Evolutionary conservation across 2,888 invertebrate genomes (phyloP), one percentile per base, ranked within the genome.

Genomic region (Tachina grossa): DNA sequence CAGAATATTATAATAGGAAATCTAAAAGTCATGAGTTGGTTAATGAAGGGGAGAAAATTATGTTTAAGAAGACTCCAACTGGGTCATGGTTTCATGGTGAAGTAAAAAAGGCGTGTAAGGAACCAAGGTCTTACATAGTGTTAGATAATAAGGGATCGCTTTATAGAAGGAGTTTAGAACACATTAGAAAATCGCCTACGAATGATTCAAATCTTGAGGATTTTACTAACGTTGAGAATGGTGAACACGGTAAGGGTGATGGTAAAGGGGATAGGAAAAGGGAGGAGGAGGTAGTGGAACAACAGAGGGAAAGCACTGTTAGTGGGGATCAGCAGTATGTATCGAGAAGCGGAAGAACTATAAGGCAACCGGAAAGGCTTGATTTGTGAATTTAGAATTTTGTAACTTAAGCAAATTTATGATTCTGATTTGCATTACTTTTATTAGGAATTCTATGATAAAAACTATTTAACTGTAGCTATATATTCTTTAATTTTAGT

Each of bases 91-190:
- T 43, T 13, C 55, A 53, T 55, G 55, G 55, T 22, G 53, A 71
- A 9, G 9, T 71, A 71, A 45, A 53, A 9, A 43, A 69, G 19
- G 41, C n/a, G 10, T 53, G 41, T 19, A 22, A n/a, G 57, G 45
- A 71, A 14, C 45, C 57, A 14, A 55, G 55, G 19, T 57, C 69
- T 11, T 55, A 71, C 19, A 22, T 16, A n/a, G 39, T 69, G 11
- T 39, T 43, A 41, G 51, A 53, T 69, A 10, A 13, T 41, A 51
- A 71, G 10, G 55, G 55, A 10, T 85, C 69, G n/a, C 43, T 61
- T 16, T 69, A 63, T 16, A 43, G 79, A 49, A 68, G 78, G 14
- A 80, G 51, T 11, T 39, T 51, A 39, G 68, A 68, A 53, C 39
- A 68, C 41, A 68, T 68, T 53, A 63, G 45, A 39, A 63, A 45